A percentile compares a stretch with the other conserved stretches of the same genome.
phyloP scores from a whole-genome alignment of 1,140 invertebrate species.

The Chrysomallon squamiferum region DNA sequence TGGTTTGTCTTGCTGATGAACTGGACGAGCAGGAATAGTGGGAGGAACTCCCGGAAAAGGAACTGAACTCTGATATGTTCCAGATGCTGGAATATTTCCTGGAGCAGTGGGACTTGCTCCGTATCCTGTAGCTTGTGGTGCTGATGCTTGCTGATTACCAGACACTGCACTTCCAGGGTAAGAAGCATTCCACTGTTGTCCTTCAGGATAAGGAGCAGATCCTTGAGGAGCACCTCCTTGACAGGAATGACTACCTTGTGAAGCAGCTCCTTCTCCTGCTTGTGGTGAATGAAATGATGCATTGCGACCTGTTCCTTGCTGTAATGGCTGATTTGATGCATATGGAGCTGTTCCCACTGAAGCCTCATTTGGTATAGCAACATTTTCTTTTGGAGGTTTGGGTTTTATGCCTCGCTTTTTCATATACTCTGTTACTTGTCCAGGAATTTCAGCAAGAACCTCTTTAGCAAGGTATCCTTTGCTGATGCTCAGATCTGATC shows the following conservation, averaged over 20 bases:
- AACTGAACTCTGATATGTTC: no score
- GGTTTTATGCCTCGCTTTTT: conserved; percentile 66
- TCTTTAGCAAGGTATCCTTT: conserved; percentile 67
- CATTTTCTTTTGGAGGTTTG: conserved; percentile 26
- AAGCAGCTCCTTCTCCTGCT: not conserved
- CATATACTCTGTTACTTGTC: conserved; percentile 71
- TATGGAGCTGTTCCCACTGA: not conserved
- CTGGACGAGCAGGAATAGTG: no score
- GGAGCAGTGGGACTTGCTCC: no score
- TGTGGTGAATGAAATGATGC: not conserved
- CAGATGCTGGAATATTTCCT: no score
- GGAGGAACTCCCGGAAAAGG: no score
- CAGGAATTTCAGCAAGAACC: conserved; percentile 71
- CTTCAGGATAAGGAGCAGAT: not conserved
- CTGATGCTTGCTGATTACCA: not conserved
- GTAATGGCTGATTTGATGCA: not conserved
- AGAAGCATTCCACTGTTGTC: not conserved
- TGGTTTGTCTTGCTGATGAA: no score
- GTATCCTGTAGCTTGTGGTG: not conserved
- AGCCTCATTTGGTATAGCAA: not conserved
- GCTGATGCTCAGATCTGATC: conserved; percentile 29
- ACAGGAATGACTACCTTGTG: no score
- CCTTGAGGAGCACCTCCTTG: not conserved
- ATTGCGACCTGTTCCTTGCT: not conserved
- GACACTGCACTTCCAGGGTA: not conserved